Conservation (phyloP, 2,888 invertebrate genomes). For the Biston stratarius region DNA sequence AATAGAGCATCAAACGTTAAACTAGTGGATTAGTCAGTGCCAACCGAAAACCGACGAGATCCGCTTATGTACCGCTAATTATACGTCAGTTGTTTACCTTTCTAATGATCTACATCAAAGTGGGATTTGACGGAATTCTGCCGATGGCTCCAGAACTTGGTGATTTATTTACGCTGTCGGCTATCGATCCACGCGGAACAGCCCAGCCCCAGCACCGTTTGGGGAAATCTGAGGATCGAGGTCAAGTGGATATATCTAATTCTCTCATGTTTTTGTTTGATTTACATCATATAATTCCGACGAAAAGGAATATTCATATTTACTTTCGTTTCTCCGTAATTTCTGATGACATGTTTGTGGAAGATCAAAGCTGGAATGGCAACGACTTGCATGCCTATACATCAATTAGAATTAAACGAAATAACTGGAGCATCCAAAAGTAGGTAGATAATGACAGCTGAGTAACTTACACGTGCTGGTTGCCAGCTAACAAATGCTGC, state of each 20-base stretch:
- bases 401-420: conserved; percentile 39
- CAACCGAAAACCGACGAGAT: conserved; percentile 66
- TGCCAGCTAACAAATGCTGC: conserved; percentile 53
- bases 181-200: conserved; percentile 75
- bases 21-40: conserved; percentile 68
- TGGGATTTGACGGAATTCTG: conserved; percentile 50
- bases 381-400: conserved; percentile 25
- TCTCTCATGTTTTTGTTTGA: conserved; percentile 71
- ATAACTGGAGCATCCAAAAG: conserved; percentile 19
- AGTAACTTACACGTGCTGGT: conserved; percentile 61
- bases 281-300: conserved; percentile 65
- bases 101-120: conserved; percentile 75
- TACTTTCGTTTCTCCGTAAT: conserved; percentile 37
- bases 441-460: conserved; percentile 52
- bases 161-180: conserved; percentile 80
- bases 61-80: conserved; percentile 74
- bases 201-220: conserved; percentile 66
- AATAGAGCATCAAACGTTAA: conserved; percentile 66
- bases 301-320: conserved; percentile 47
- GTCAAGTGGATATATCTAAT: conserved; percentile 73
- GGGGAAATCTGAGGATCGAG: conserved; percentile 71
- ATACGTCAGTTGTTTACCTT: conserved; percentile 72
- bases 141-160: conserved; percentile 59
- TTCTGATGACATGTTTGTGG: conserved; percentile 39
- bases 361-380: conserved; percentile 30